Conservation (phyloP, 2,797 vertebrate genomes). For the Echeneis naucrates region DNA sequence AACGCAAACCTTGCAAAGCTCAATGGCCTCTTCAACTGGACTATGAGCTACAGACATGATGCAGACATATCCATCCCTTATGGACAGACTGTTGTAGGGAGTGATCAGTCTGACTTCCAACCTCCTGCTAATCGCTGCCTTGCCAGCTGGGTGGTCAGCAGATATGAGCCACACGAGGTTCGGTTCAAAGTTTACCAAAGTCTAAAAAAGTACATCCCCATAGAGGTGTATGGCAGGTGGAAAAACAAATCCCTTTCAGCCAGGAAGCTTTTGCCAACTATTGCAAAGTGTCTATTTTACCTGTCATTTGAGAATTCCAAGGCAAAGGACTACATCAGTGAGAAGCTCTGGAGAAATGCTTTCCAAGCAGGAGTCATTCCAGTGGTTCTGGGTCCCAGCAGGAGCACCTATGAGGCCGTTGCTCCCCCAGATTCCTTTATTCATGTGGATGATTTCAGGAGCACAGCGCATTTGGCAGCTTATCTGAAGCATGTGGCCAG, state of each 20-base stretch:
- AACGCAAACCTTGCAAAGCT: constrained; percentile 76
- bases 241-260: constrained; percentile 75
- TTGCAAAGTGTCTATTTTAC: constrained; percentile 89
- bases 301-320: constrained; percentile 92
- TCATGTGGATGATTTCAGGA: constrained; percentile 88
- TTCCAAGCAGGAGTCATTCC: constrained; percentile 86
- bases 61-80: constrained; percentile 91
- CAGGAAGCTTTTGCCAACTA: constrained; percentile 79
- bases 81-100: constrained; percentile 79
- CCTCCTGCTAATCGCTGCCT: constrained; percentile 81
- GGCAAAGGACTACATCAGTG: constrained; percentile 91
- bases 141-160: constrained; percentile 91
- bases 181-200: constrained; percentile 81
- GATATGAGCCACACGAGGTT: constrained; percentile 78
- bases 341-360: constrained; percentile 93
- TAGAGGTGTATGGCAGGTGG: constrained; percentile 88
- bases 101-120: background rate
- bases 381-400: constrained; percentile 88
- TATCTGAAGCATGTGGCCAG: constrained; percentile 80
- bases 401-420: constrained; percentile 85
- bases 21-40: constrained; percentile 90
- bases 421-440: constrained; percentile 87
- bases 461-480: constrained; percentile 78
- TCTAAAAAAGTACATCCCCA: constrained; percentile 81
- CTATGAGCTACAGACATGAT: constrained; percentile 89